phyloP scores from a whole-genome alignment of 2,113 vertebrate genomes.

The Neopipo cinnamomea region DNA sequence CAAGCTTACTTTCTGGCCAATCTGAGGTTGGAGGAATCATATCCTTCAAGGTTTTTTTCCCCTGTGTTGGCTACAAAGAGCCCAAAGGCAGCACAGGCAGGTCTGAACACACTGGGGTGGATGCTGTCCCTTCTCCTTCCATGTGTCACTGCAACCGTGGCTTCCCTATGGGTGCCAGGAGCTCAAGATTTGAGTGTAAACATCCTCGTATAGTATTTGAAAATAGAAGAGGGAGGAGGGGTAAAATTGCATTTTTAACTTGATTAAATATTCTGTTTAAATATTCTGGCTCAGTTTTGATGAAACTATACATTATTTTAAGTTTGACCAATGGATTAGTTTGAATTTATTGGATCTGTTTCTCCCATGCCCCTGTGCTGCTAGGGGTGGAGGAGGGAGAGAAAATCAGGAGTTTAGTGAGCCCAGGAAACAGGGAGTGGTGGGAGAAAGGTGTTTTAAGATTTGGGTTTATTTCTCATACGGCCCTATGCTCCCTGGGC shows the following conservation, averaged over 20 bases:
- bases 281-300: neutral
- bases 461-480: neutral
- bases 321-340: neutral
- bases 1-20: neutral
- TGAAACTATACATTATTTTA: neutral
- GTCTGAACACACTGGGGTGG: fast-evolving
- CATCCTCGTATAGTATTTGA: neutral
- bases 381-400: neutral
- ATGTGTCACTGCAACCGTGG: fast-evolving
- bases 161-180: neutral
- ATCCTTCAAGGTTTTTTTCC: neutral
- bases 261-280: neutral
- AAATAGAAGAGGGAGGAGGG: neutral
- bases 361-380: neutral
- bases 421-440: neutral
- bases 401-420: neutral
- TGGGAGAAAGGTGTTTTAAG: neutral
- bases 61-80: neutral
- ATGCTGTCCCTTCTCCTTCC: neutral
- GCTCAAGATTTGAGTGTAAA: neutral
- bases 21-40: neutral
- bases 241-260: neutral
- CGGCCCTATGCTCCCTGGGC: neutral
- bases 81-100: neutral
- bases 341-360: neutral